Base-by-base conservation (phyloP, 1,140 invertebrate species). In the Cryptotermes secundus region DNA sequence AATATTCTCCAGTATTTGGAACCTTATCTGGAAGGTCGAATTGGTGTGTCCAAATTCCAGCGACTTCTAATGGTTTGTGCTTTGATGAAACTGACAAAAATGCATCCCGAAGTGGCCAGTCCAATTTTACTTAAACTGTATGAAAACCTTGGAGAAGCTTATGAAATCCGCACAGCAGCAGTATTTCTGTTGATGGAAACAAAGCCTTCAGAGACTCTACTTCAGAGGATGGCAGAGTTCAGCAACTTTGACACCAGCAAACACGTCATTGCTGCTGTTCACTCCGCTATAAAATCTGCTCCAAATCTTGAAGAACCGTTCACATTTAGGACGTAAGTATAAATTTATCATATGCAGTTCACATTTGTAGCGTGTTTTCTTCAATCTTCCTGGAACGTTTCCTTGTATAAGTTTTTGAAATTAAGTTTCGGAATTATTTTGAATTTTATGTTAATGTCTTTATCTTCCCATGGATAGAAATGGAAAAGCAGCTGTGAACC, bases 191-290 rank as follows among this genome's bases (percentile, higher is more conserved):
- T 93, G 45, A 92, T 95, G 88, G 90, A 89, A 80, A 90, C 92
- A 49, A 89, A 92, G 72, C 94, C 94, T 19, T 90, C 93, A 2
- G 87, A 89, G 31, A 88, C 87, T 14, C 93, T 94, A 91, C 91
- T 95, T 86, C 92, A 94, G 88, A 89, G 91, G 65, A 94, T 95
- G 92, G 94, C 94, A 79, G 87, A 92, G 85, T 92, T 91, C 87
- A 95, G 94, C 6, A 91, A 94, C 85, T 87, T 90, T 42, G 94
- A 95, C 86, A 89, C 88, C 0, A 92, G 90, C 86, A 89, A 90
- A 35, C 91, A 94, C 36, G 94, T 95, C 0, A 92, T 91, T 83
- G 90, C 93, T 80, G 91, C 91, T 4, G 91, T 95, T 26, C 92
- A 93, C 86, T 91, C 92, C 49, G 88, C 89, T 24, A 93, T 95